Evolutionary conservation across 2,888 invertebrate species (phyloP).

Genomic region (Macaria liturata): DNA sequence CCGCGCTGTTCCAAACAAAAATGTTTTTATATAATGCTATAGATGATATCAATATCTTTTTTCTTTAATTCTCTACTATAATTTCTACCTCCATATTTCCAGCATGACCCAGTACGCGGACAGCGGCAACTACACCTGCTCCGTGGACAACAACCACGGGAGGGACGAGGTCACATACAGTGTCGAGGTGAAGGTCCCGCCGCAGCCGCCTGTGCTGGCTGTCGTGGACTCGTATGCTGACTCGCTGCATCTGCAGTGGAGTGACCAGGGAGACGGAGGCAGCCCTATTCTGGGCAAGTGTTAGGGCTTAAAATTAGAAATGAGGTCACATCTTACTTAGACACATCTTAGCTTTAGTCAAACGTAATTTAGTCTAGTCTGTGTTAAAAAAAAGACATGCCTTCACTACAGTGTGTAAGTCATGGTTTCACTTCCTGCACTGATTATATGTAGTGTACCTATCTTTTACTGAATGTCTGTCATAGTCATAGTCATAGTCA

Average conservation of each 20-base stretch:
- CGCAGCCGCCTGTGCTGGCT: conserved; percentile 91
- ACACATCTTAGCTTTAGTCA: too few relatives aligned
- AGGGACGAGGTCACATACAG: conserved; percentile 92
- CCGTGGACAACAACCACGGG: conserved; percentile 92
- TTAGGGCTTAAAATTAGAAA: too few relatives aligned
- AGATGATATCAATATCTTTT: too few relatives aligned
- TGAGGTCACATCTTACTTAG: too few relatives aligned
- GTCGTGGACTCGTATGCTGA: conserved; percentile 93
- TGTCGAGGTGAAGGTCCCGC: conserved; percentile 90
- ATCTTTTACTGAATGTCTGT: too few relatives aligned
- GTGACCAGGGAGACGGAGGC: conserved; percentile 91
- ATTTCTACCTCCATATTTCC: conserved; percentile 33
- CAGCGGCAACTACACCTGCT: conserved; percentile 95
- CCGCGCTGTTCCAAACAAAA: too few relatives aligned
- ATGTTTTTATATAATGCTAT: too few relatives aligned
- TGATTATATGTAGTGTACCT: too few relatives aligned
- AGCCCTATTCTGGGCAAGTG: conserved; percentile 86
- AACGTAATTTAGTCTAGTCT: neutral
- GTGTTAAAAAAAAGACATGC: neutral
- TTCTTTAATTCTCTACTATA: too few relatives aligned
- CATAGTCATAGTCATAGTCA: too few relatives aligned
- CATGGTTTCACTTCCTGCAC: too few relatives aligned
- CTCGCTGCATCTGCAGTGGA: conserved; percentile 92
- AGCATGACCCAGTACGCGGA: conserved; percentile 89
- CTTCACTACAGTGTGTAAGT: too few relatives aligned